A percentile compares a stretch with the other conserved stretches of the same genome.
Evolutionary conservation across 2,113 vertebrate genomes (phyloP).

Genomic region (Rhabdornis inornatus): DNA sequence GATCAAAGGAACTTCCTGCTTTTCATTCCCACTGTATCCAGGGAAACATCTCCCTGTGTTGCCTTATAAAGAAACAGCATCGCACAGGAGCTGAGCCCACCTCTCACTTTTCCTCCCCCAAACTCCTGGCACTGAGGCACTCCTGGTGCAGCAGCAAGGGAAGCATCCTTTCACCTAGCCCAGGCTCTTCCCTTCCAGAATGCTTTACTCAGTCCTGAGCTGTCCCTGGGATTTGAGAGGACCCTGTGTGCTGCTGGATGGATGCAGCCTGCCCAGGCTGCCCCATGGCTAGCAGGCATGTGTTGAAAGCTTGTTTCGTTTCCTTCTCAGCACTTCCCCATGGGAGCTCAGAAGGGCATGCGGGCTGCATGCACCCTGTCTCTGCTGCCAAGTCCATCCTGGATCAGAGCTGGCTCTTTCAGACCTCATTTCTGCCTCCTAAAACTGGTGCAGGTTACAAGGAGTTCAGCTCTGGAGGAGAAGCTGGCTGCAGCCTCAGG

Average conservation of each 20-base stretch:
- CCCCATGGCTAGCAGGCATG: neutral
- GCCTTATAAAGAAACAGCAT: neutral
- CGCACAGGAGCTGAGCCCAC: neutral
- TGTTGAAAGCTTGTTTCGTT: neutral
- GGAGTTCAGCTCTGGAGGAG: neutral
- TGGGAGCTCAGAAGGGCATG: neutral
- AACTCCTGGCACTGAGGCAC: neutral
- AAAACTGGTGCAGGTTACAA: neutral
- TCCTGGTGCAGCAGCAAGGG: neutral
- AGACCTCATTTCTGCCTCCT: neutral
- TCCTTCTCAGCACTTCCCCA: conserved; percentile 20
- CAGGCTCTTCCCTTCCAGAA: neutral
- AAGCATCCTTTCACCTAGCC: neutral
- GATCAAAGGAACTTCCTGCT: neutral
- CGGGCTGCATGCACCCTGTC: neutral
- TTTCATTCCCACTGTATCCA: conserved; percentile 26
- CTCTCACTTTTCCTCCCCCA: neutral
- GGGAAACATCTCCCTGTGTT: neutral
- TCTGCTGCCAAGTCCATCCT: neutral
- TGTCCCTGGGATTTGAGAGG: neutral
- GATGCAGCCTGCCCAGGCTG: neutral
- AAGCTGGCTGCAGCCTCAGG: fast-evolving
- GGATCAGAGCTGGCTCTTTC: neutral
- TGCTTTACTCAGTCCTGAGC: neutral
- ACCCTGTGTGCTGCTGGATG: neutral